Conservation (phyloP, 2,888 invertebrate species). For the Ceriagrion tenellum region DNA sequence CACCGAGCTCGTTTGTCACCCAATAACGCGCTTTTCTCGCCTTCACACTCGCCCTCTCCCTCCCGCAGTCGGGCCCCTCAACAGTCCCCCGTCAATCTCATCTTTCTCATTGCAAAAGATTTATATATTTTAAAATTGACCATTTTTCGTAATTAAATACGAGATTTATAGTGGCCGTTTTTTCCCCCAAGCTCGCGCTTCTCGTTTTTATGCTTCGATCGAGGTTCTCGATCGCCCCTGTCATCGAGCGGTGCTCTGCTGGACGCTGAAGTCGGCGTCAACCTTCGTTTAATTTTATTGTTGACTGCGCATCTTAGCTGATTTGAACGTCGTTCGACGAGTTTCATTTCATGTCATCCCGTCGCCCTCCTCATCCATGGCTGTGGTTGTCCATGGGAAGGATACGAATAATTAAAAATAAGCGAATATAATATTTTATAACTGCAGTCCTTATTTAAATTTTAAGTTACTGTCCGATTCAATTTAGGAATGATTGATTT, state of each 20-base stretch:
- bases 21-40: conserved; percentile 37
- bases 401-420: too few species aligned
- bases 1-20: conserved; percentile 60
- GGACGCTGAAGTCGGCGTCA: not conserved
- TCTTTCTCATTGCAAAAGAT: conserved; percentile 54
- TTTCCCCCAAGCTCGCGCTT: not conserved
- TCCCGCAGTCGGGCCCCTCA: not conserved
- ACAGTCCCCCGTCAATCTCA: not conserved
- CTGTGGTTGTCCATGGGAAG: too few species aligned
- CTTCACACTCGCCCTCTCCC: not conserved
- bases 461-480: too few species aligned
- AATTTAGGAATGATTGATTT: too few species aligned
- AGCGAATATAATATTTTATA: too few species aligned
- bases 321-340: too few species aligned
- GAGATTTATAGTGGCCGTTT: conserved; percentile 44
- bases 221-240: not conserved
- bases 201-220: conserved; percentile 7
- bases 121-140: conserved; percentile 64
- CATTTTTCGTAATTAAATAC: conserved; percentile 66
- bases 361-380: too few species aligned
- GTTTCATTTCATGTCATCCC: too few species aligned
- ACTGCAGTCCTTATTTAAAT: too few species aligned
- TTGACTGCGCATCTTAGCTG: not conserved
- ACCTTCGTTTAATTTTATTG: not conserved
- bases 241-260: not conserved